Percentiles rank a stretch among this genome's conserved stretches.
These are phyloP conservation scores for Hormaphis cornu DNA, from an alignment of 1,140 invertebrate genomes.

Conservation along the genomic window DNA sequence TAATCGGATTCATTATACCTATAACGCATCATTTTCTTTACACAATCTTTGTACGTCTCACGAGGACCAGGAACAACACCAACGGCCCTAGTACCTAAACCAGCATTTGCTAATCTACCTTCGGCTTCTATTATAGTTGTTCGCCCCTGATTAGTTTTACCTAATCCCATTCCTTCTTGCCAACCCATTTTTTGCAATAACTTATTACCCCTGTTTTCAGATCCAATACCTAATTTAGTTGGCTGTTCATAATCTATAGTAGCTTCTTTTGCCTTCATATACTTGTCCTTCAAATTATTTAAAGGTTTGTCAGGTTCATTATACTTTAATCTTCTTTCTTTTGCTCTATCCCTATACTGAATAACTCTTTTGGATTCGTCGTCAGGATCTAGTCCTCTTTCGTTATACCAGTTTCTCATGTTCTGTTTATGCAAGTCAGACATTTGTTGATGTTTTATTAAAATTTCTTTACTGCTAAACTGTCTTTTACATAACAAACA, in stretches of 20 bases:
- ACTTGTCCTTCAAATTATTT: constrained; percentile 59
- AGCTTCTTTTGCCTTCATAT: constrained; percentile 50
- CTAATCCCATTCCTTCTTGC: constrained; percentile 90
- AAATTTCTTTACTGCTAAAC: constrained; percentile 78
- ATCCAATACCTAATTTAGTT: constrained; percentile 64
- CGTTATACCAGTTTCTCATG: constrained; percentile 57
- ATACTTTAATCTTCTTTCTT: constrained; percentile 88
- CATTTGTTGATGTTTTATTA: constrained; percentile 83
- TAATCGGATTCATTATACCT: constrained; percentile 61
- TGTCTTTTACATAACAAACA: constrained; percentile 93
- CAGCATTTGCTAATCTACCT: constrained; percentile 56
- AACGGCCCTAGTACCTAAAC: constrained; percentile 62
- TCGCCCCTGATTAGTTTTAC: constrained; percentile 85
- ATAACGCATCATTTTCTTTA: constrained; percentile 82
- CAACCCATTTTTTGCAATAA: constrained; percentile 98
- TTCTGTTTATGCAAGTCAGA: constrained; percentile 95
- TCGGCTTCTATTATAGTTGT: constrained; percentile 78
- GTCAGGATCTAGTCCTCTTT: constrained; percentile 48
- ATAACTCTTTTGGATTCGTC: constrained; percentile 47
- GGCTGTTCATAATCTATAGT: constrained; percentile 53
- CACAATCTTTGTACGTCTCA: constrained; percentile 81
- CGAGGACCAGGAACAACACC: constrained; percentile 66
- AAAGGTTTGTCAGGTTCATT: constrained; percentile 75
- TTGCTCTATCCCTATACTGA: constrained; percentile 88
- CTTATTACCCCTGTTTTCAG: constrained; percentile 83